These are phyloP conservation scores for Zosterops borbonicus DNA, from an alignment of 2,113 vertebrate genomes.

Conservation along the genomic window DNA sequence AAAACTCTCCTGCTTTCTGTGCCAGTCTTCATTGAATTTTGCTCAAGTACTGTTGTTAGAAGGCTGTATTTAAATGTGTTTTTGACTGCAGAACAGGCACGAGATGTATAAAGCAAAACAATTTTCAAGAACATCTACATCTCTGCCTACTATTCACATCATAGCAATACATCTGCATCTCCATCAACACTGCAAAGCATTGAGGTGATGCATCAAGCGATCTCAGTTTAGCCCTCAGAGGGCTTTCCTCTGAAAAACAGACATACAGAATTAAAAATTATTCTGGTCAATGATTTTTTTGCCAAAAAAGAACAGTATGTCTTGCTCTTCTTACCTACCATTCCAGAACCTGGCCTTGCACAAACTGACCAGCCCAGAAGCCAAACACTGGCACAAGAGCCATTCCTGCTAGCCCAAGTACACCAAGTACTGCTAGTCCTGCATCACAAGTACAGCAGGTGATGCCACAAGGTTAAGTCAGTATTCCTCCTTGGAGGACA, in stretches of 20 bases:
- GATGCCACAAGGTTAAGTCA: not conserved
- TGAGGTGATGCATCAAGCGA: not conserved
- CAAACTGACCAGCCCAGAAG: not conserved
- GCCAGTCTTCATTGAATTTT: not conserved
- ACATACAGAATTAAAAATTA: not conserved
- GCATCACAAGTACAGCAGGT: not conserved
- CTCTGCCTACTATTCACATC: not conserved
- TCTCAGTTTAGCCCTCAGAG: not conserved
- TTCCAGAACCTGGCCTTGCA: not conserved
- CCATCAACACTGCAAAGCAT: not conserved
- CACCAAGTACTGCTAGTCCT: no score
- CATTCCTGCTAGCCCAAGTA: not conserved
- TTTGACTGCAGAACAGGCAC: not conserved
- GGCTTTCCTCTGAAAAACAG: not conserved
- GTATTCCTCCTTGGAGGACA: not conserved
- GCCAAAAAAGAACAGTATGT: not conserved
- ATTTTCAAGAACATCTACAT: not conserved
- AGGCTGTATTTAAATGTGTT: not conserved
- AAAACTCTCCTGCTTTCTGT: not conserved
- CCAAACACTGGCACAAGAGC: fast-evolving
- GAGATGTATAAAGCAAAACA: not conserved
- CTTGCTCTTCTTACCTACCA: not conserved
- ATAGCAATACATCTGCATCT: not conserved
- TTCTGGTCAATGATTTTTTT: not conserved
- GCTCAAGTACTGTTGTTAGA: not conserved